Conservation (phyloP, 2,113 vertebrate species). For the Bolborhynchus lineola region DNA sequence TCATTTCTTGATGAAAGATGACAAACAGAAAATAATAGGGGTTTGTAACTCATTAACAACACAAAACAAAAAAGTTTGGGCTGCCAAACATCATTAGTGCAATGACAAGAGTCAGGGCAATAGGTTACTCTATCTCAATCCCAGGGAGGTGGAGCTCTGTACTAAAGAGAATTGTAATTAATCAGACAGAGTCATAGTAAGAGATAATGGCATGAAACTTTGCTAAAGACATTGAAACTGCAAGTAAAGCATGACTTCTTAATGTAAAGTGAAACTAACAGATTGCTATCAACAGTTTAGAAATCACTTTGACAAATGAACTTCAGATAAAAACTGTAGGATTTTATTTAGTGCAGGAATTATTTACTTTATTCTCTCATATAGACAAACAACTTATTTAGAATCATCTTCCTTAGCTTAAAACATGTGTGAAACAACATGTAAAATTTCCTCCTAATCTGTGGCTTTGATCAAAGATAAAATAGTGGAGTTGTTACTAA, state of each 20-base stretch:
- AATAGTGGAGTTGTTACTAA: neutral
- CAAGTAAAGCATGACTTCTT: neutral
- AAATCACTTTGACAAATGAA: neutral
- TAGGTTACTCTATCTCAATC: neutral
- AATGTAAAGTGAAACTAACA: neutral
- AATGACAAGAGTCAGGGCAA: neutral
- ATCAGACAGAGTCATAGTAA: neutral
- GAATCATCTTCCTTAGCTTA: neutral
- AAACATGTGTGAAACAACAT: neutral
- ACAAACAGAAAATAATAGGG: neutral
- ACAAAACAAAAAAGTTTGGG: neutral
- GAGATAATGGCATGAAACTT: neutral
- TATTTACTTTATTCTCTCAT: neutral
- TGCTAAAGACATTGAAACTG: neutral
- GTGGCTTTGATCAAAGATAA: neutral
- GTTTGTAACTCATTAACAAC: neutral
- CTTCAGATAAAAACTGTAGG: neutral
- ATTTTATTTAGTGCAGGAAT: neutral
- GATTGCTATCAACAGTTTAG: neutral
- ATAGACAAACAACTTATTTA: neutral
- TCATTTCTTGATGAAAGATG: neutral
- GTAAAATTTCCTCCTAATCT: neutral
- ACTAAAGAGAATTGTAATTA: neutral
- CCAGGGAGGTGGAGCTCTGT: neutral
- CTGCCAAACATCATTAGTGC: neutral